Percentiles rank a stretch among this genome's conserved stretches.
Evolutionary conservation across 1,140 invertebrate genomes (phyloP).

Genomic region (Sinonovacula constricta): DNA sequence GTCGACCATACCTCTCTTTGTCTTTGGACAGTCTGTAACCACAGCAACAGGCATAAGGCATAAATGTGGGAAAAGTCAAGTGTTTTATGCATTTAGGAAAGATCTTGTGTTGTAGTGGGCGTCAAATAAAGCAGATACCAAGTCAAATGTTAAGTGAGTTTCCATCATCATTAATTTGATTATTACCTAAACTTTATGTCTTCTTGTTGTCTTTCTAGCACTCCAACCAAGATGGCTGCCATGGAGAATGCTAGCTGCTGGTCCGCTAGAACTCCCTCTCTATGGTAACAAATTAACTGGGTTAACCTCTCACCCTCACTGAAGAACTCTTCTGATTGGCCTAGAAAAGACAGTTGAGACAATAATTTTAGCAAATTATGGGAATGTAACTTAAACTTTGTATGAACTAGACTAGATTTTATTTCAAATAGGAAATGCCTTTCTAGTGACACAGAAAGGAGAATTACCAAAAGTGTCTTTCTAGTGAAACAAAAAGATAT

Average conservation of each 20-base stretch:
- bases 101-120: too few relatives aligned
- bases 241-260: slow-evolving; percentile 52
- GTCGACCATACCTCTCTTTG: slow-evolving; percentile 51
- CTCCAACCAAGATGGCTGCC: slow-evolving; percentile 59
- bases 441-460: too few relatives aligned
- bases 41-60: neutral
- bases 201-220: slow-evolving; percentile 64
- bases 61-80: neutral
- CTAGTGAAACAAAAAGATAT: too few relatives aligned
- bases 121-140: too few relatives aligned
- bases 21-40: slow-evolving; percentile 56
- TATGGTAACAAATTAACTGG: slow-evolving; percentile 57
- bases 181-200: slow-evolving; percentile 49
- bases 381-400: too few relatives aligned
- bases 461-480: too few relatives aligned
- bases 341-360: slow-evolving; percentile 28
- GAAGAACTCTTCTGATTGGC: slow-evolving; percentile 56
- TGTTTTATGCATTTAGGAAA: too few relatives aligned
- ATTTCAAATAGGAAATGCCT: too few relatives aligned
- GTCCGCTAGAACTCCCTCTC: slow-evolving; percentile 53
- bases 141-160: too few relatives aligned
- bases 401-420: too few relatives aligned
- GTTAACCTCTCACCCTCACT: slow-evolving; percentile 56
- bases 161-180: too few relatives aligned
- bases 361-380: too few relatives aligned